A percentile compares a stretch with the other conserved stretches of the same genome.
Conservation (phyloP, 2,888 invertebrate species). For the Dysmachus trigonus region DNA sequence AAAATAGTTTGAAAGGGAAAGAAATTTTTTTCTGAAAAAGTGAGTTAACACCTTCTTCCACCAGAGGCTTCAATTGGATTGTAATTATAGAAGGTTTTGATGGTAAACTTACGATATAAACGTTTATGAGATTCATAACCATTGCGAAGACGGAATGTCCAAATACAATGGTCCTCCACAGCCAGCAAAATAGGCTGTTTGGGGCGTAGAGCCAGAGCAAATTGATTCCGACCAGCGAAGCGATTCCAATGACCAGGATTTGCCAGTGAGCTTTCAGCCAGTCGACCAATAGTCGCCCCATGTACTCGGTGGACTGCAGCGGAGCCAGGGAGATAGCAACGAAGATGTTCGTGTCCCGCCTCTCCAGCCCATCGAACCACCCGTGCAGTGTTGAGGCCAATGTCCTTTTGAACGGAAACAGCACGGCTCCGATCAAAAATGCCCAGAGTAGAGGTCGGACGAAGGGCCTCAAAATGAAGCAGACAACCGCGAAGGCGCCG, state of each 20-base stretch:
- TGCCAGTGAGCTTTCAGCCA: slow-evolving; percentile 76
- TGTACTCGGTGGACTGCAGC: slow-evolving; percentile 76
- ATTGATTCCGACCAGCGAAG: slow-evolving; percentile 58
- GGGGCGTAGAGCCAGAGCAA: slow-evolving; percentile 70
- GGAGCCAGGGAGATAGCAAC: slow-evolving; percentile 73
- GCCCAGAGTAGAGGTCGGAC: slow-evolving; percentile 96
- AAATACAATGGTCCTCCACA: slow-evolving; percentile 64
- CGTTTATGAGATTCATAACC: slow-evolving; percentile 59
- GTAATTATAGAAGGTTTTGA: neutral
- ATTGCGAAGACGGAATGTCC: slow-evolving; percentile 60
- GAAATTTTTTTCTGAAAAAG: too few relatives aligned
- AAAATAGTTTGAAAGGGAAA: too few relatives aligned
- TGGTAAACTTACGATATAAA: slow-evolving; percentile 57
- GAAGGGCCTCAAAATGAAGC: slow-evolving; percentile 88
- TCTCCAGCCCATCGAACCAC: slow-evolving; percentile 80
- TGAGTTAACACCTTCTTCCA: too few relatives aligned
- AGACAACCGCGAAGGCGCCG: slow-evolving; percentile 70
- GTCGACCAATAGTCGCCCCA: slow-evolving; percentile 78
- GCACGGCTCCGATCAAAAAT: slow-evolving; percentile 91
- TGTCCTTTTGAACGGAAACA: slow-evolving; percentile 93
- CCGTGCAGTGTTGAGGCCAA: slow-evolving; percentile 78
- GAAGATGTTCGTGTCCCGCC: slow-evolving; percentile 73
- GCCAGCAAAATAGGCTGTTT: slow-evolving; percentile 66
- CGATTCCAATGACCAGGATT: slow-evolving; percentile 66
- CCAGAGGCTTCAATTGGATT: too few relatives aligned